These are phyloP conservation scores for Synanthedon vespiformis DNA, from an alignment of 2,888 invertebrate species.

Conservation along the genomic window DNA sequence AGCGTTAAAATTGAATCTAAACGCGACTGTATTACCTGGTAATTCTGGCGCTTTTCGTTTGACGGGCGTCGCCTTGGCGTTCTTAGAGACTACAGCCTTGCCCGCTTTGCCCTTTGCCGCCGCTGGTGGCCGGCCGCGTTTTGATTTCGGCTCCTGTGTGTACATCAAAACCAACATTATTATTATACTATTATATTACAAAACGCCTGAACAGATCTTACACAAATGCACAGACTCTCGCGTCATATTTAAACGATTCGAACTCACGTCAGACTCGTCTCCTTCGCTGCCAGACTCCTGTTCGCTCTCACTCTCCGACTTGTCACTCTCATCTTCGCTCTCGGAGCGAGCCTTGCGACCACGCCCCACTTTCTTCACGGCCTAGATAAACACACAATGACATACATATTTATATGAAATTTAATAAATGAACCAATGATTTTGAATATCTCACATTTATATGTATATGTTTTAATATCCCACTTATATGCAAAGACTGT, in stretches of 20 bases:
- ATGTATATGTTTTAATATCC: no score
- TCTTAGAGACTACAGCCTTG: conserved; percentile 37
- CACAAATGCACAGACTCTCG: no score
- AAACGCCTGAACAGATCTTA: no score
- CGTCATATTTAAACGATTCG: no score
- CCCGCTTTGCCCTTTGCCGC: conserved; percentile 51
- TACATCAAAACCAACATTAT: neutral
- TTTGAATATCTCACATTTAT: no score
- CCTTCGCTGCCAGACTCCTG: conserved; percentile 58
- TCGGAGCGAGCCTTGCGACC: conserved; percentile 53
- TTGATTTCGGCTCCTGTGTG: conserved; percentile 53
- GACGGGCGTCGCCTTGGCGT: conserved; percentile 53
- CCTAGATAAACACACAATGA: conserved; percentile 8
- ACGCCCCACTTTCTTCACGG: conserved; percentile 31
- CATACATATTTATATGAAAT: neutral
- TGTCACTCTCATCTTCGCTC: conserved; percentile 64
- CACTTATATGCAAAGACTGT: no score
- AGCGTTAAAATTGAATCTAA: no score
- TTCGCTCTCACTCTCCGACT: conserved; percentile 61
- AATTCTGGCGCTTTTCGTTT: conserved; percentile 65
- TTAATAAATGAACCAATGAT: neutral
- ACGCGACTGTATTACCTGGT: conserved; percentile 31
- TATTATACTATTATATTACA: no score
- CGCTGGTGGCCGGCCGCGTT: conserved; percentile 47
- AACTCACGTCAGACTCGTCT: conserved; percentile 62